Evolutionary conservation across 2,797 vertebrate species (phyloP).

Genomic region (Rhinella marina): DNA sequence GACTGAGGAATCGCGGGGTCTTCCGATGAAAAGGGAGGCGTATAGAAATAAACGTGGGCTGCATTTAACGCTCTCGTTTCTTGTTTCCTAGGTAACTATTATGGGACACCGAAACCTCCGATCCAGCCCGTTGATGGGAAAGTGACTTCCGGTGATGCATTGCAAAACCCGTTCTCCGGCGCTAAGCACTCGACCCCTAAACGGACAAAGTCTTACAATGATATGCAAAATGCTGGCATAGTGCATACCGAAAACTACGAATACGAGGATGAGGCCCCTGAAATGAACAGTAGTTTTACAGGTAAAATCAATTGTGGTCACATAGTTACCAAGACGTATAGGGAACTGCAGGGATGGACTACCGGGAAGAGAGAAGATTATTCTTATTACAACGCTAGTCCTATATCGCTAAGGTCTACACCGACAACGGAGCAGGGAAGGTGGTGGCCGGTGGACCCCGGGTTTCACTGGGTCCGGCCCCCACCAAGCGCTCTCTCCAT

Average conservation of each 20-base stretch:
- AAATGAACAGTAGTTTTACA: slow-evolving; percentile 99
- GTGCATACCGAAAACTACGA: slow-evolving; percentile 87
- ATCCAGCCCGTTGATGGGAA: slow-evolving; percentile 94
- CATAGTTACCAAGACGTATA: background rate
- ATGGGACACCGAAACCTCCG: slow-evolving; percentile 99
- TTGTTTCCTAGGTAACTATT: slow-evolving; percentile 98
- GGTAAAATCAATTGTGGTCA: slow-evolving; percentile 74
- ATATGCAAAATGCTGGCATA: slow-evolving; percentile 99
- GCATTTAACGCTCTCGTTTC: slow-evolving; percentile 74
- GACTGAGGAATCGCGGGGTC: background rate
- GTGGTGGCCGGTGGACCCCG: too few relatives aligned
- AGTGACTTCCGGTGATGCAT: slow-evolving; percentile 95
- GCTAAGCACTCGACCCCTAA: slow-evolving; percentile 91
- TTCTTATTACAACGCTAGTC: background rate
- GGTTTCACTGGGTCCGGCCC: too few relatives aligned
- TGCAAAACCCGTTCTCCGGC: slow-evolving; percentile 89
- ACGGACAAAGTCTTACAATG: slow-evolving; percentile 98
- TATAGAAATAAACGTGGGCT: background rate
- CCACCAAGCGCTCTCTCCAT: too few relatives aligned
- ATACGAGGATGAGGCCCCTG: slow-evolving; percentile 90
- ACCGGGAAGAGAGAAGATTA: background rate
- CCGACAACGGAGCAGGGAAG: too few relatives aligned
- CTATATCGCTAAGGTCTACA: too few relatives aligned
- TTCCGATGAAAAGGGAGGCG: background rate
- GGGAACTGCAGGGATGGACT: background rate